Conservation (phyloP, 2,888 invertebrate genomes). For the Latrodectus hesperus region DNA sequence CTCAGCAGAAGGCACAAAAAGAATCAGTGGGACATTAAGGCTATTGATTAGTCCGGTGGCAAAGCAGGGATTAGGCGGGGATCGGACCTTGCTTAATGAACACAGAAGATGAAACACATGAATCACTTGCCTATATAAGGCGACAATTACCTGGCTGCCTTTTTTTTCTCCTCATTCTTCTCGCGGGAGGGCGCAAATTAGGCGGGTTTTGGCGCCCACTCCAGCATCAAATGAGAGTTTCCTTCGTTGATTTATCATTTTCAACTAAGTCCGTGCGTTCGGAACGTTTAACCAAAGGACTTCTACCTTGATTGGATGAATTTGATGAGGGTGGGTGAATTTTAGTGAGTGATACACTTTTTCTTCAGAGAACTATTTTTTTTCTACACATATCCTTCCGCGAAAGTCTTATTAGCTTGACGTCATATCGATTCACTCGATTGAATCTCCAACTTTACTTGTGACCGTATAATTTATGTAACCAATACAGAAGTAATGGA, state of each 20-base stretch:
- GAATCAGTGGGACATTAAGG: conserved; percentile 61
- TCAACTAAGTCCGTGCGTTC: conserved; percentile 12
- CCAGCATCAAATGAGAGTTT: conserved; percentile 31
- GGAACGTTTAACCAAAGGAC: conserved; percentile 6
- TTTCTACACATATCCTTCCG: neutral
- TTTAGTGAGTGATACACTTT: neutral
- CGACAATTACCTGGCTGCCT: conserved; percentile 56
- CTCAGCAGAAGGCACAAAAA: conserved; percentile 32
- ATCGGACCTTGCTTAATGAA: conserved; percentile 61
- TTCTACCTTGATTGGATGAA: conserved; percentile 14
- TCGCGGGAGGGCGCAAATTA: conserved; percentile 41
- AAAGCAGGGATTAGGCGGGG: conserved; percentile 64
- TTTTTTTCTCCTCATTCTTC: conserved; percentile 9
- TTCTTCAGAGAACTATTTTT: neutral
- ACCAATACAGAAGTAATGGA: no score
- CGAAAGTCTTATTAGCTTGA: neutral
- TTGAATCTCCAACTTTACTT: neutral
- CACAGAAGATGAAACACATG: conserved; percentile 67
- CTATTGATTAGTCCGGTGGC: conserved; percentile 66
- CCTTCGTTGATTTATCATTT: conserved; percentile 62
- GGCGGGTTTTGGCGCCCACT: conserved; percentile 34
- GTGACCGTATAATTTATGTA: no score
- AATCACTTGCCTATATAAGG: conserved; percentile 63
- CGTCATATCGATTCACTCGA: neutral
- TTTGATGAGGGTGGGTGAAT: conserved; percentile 4